These are phyloP conservation scores for Aphidius gifuensis DNA, from an alignment of 1,140 invertebrate species.

Conservation along the genomic window DNA sequence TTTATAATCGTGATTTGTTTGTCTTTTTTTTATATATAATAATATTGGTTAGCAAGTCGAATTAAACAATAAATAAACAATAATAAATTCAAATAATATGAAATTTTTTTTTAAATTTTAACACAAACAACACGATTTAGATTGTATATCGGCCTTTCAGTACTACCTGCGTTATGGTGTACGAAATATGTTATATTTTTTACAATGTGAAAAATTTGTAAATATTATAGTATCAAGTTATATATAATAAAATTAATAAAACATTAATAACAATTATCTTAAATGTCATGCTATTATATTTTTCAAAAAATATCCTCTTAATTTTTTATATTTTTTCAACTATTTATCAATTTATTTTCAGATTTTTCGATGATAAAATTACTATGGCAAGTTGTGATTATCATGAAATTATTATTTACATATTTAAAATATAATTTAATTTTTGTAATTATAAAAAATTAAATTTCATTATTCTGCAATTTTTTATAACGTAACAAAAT, in stretches of 20 bases:
- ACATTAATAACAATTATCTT: conserved; percentile 29
- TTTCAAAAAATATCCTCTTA: too few species aligned
- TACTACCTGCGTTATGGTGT: conserved; percentile 53
- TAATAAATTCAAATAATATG: conserved; percentile 1
- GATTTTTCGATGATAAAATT: too few species aligned
- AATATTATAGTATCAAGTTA: conserved; percentile 52
- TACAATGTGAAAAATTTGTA: conserved; percentile 54
- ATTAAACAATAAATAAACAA: conserved; percentile 27
- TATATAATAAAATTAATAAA: conserved; percentile 41
- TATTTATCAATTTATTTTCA: too few species aligned
- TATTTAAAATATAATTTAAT: too few species aligned
- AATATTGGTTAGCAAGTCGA: not conserved
- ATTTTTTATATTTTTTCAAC: too few species aligned
- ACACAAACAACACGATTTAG: conserved; percentile 46
- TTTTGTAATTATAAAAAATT: too few species aligned
- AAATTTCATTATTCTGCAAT: not conserved
- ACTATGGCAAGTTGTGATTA: too few species aligned
- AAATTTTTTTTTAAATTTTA: not conserved
- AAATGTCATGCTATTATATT: not conserved
- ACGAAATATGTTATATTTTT: conserved; percentile 56
- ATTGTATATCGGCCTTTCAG: conserved; percentile 53
- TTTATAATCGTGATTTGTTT: too few species aligned
- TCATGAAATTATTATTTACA: too few species aligned
- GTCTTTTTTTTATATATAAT: not conserved
- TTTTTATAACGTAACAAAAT: not conserved